phyloP scores from a whole-genome alignment of 2,888 invertebrate species.

The Ophion ventricosus region DNA sequence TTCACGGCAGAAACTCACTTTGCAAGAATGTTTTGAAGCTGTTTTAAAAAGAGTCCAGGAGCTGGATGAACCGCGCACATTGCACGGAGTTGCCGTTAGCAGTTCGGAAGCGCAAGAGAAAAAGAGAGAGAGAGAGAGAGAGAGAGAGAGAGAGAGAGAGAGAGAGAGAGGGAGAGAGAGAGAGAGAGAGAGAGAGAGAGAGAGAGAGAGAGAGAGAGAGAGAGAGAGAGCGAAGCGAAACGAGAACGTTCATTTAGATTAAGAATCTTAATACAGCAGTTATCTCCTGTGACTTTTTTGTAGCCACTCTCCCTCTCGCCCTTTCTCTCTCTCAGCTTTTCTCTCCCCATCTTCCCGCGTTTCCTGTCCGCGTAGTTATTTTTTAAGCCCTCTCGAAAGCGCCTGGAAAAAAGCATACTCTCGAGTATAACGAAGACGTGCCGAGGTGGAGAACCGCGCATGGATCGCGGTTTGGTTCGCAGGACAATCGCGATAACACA shows the following conservation, averaged over 20 bases:
- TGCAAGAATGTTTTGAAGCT: conserved; percentile 70
- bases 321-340: conserved; percentile 27
- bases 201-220: conserved; percentile 43
- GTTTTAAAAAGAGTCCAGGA: conserved; percentile 69
- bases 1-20: conserved; percentile 61
- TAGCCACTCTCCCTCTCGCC: conserved; percentile 37
- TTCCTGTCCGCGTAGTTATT: conserved; percentile 64
- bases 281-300: conserved; percentile 69
- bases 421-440: conserved; percentile 40
- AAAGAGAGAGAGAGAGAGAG: not conserved
- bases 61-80: conserved; percentile 62
- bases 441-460: conserved; percentile 39
- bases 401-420: conserved; percentile 53
- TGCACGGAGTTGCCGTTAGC: conserved; percentile 36
- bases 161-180: conserved; percentile 49
- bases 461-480: conserved; percentile 36
- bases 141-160: conserved; percentile 41
- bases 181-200: conserved; percentile 49
- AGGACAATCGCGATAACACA: conserved; percentile 61
- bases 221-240: conserved; percentile 70
- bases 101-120: not conserved
- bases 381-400: conserved; percentile 33
- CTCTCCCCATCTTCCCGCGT: conserved; percentile 40
- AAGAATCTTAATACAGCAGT: conserved; percentile 79
- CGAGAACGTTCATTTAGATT: conserved; percentile 78